Percentiles rank a stretch among this genome's conserved stretches.
Conservation (phyloP, 2,888 invertebrate species). For the Lottia gigantea region DNA sequence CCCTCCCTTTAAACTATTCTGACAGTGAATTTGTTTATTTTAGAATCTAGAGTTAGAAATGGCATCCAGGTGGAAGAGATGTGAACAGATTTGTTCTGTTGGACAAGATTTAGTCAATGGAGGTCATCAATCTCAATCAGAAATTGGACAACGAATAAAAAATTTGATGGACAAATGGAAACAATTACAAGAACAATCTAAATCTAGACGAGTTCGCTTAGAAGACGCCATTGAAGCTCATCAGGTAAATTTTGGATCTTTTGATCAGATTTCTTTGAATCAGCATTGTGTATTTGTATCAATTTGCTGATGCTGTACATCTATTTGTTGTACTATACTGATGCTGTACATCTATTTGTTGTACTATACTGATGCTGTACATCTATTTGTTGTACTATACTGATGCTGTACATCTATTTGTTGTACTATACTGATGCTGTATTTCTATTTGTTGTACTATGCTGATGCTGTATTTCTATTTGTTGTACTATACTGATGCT, state of each 20-base stretch:
- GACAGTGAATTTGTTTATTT: slow-evolving; percentile 18
- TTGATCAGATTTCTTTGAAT: not conserved
- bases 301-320: not conserved
- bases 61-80: slow-evolving; percentile 72
- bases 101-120: slow-evolving; percentile 83
- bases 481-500: too few relatives aligned
- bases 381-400: not conserved
- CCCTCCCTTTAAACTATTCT: not conserved
- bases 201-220: slow-evolving; percentile 73
- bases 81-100: slow-evolving; percentile 72
- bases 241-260: slow-evolving; percentile 73
- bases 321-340: slow-evolving; percentile 83
- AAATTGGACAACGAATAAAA: slow-evolving; percentile 85
- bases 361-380: slow-evolving; percentile 90
- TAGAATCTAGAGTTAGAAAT: slow-evolving; percentile 82
- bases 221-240: slow-evolving; percentile 92
- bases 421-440: slow-evolving; percentile 91
- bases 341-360: slow-evolving; percentile 74
- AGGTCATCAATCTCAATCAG: slow-evolving; percentile 83
- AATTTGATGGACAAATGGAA: slow-evolving; percentile 88
- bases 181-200: slow-evolving; percentile 85
- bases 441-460: slow-evolving; percentile 77
- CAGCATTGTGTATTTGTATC: too few relatives aligned
- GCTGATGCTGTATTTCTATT: too few relatives aligned
- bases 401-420: slow-evolving; percentile 76